Conservation (phyloP, 1,140 invertebrate genomes). For the Nebria ingens region DNA sequence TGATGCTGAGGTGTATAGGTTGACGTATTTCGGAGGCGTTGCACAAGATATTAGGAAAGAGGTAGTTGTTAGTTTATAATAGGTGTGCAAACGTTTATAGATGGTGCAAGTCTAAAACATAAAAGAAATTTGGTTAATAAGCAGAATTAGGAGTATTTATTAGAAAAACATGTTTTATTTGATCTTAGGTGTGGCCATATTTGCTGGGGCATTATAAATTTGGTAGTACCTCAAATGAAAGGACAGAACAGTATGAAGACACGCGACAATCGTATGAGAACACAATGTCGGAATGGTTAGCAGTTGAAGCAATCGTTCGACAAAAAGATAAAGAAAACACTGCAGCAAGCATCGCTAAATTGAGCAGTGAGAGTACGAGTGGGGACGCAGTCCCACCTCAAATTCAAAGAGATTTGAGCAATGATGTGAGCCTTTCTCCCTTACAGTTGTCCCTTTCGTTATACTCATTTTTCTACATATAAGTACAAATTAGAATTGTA, state of each 20-base stretch:
- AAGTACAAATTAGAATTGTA: background rate
- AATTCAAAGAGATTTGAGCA: constrained; percentile 30
- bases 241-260: constrained; percentile 52
- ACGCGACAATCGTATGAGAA: constrained; percentile 71
- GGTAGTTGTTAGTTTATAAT: constrained; percentile 4
- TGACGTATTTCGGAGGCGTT: constrained; percentile 82
- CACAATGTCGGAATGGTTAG: constrained; percentile 89
- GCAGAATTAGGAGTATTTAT: too few species aligned
- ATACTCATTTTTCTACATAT: background rate
- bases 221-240: constrained; percentile 57
- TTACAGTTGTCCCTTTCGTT: too few species aligned
- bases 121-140: too few species aligned
- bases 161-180: constrained; percentile 17
- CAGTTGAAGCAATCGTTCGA: constrained; percentile 82
- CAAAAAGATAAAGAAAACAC: constrained; percentile 70
- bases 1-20: constrained; percentile 63
- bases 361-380: constrained; percentile 44
- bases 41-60: constrained; percentile 66
- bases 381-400: constrained; percentile 28
- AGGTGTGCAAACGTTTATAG: background rate
- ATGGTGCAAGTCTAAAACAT: too few species aligned
- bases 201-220: constrained; percentile 79
- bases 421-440: constrained; percentile 32
- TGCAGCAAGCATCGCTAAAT: constrained; percentile 49
- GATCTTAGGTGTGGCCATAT: constrained; percentile 69